These are phyloP conservation scores for Drosophila pruinosa DNA, from an alignment of 1,140 invertebrate species.

Conservation along the genomic window DNA sequence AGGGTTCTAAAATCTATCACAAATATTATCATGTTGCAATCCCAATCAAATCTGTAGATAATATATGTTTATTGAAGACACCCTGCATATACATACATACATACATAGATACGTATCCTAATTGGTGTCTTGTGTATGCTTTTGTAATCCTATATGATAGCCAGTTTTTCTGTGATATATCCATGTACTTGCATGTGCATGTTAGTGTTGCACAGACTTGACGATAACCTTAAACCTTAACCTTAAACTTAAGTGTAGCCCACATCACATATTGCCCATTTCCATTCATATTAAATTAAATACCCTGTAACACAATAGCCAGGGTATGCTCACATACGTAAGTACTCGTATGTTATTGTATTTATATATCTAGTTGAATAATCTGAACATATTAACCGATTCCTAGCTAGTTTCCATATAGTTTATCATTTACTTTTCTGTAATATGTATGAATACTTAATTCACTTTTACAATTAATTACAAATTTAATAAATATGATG, in stretches of 20 bases:
- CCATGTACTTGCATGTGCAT: constrained; percentile 36
- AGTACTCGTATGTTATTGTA: constrained; percentile 34
- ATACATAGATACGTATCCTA: too few species aligned
- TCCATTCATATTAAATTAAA: constrained; percentile 1
- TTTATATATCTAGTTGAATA: constrained; percentile 48
- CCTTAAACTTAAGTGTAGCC: constrained; percentile 2
- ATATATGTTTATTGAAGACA: constrained; percentile 1
- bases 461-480: constrained; percentile 12
- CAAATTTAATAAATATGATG: neutral
- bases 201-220: constrained; percentile 12
- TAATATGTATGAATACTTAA: constrained; percentile 21
- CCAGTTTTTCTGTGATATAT: constrained; percentile 72
- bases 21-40: neutral
- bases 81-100: too few species aligned
- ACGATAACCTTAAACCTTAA: neutral
- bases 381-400: constrained; percentile 20
- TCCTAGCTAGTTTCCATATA: constrained; percentile 22
- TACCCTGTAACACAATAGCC: neutral
- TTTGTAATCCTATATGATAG: constrained; percentile 21
- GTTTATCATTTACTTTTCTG: neutral
- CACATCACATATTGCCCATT: neutral
- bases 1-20: neutral
- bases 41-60: neutral
- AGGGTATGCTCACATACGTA: neutral
- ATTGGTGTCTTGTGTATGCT: constrained; percentile 1